phyloP scores from a whole-genome alignment of 35 echinoderm and acorn worm species.

The Anneissia japonica region DNA sequence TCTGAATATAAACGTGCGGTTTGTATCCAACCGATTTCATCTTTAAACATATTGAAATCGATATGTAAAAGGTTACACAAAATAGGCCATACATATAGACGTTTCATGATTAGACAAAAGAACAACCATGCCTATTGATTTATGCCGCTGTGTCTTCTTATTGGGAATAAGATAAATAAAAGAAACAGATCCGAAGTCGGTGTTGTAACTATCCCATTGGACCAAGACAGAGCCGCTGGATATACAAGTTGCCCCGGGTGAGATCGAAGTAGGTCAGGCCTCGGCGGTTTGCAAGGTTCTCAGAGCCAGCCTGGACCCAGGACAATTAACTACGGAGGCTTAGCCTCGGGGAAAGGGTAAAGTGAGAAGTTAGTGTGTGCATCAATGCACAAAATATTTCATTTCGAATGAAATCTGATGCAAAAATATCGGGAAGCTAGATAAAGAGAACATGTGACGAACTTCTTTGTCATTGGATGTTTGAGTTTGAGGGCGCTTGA shows the following conservation, averaged over 20 bases:
- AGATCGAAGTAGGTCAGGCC: not conserved
- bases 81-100: not conserved
- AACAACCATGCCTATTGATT: no score
- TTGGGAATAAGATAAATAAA: not conserved
- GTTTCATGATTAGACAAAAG: not conserved
- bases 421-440: not conserved
- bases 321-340: not conserved
- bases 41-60: not conserved
- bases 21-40: not conserved
- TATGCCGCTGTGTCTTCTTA: no score
- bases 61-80: not conserved
- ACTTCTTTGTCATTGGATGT: not conserved
- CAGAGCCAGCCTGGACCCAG: not conserved
- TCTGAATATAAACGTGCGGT: not conserved
- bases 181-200: not conserved
- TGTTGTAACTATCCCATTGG: not conserved
- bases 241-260: not conserved
- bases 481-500: not conserved
- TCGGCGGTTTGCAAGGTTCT: not conserved
- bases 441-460: not conserved
- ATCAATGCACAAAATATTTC: not conserved
- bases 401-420: constrained; percentile 1
- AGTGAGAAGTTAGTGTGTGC: not conserved
- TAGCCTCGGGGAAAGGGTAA: not conserved
- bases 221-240: not conserved